Conservation (phyloP, 2,113 vertebrate species). For the Trogon melanurus region DNA sequence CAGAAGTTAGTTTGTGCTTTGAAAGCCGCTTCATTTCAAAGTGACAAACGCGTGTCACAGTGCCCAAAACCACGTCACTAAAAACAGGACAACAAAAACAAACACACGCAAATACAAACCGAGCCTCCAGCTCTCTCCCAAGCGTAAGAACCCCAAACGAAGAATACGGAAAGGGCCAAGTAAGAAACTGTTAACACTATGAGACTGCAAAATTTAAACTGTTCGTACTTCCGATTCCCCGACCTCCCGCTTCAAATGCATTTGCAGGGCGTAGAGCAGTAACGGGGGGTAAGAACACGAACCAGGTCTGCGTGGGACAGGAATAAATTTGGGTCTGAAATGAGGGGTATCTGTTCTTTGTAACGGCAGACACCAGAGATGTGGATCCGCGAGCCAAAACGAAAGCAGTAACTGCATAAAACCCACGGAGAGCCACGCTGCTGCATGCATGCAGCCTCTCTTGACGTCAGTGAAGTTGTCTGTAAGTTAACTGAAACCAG, state of each 20-base stretch:
- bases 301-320: background rate
- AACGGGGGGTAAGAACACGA: background rate
- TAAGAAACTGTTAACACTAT: background rate
- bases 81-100: background rate
- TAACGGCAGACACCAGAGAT: background rate
- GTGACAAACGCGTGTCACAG: background rate
- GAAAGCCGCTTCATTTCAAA: background rate
- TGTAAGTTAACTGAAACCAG: background rate
- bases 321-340: conserved; percentile 36
- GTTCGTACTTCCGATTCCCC: background rate
- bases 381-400: background rate
- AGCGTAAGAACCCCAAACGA: rapidly evolving
- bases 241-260: background rate
- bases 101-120: background rate
- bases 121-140: too few species aligned
- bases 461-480: background rate
- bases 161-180: background rate
- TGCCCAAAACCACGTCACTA: rapidly evolving
- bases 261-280: background rate
- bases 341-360: conserved; percentile 30
- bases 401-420: background rate
- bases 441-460: background rate
- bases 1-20: background rate
- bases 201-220: background rate
- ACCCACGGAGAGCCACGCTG: background rate